Conservation (phyloP, 2,888 invertebrate genomes). For the Holacanthella duospinosa region DNA sequence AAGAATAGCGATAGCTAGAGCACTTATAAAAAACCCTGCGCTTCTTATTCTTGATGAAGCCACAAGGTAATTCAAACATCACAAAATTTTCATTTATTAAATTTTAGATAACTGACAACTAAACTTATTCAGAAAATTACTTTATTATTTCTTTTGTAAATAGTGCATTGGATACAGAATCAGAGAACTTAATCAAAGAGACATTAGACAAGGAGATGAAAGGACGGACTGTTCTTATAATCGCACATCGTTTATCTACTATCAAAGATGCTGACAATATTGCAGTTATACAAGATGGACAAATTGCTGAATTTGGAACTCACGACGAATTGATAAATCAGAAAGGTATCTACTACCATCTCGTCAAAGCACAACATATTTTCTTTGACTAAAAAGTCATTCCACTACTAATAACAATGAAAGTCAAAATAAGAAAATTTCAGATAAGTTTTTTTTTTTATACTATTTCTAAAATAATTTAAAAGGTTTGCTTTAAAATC, state of each 20-base stretch:
- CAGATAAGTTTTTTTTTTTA: no score
- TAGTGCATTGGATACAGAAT: conserved; percentile 84
- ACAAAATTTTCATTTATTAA: conserved; percentile 2
- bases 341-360: conserved; percentile 74
- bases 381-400: conserved; percentile 1
- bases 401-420: no score
- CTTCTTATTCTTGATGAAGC: conserved; percentile 87
- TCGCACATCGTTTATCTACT: conserved; percentile 87
- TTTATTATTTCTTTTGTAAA: no score
- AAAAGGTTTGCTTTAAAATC: not conserved
- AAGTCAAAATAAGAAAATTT: no score
- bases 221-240: conserved; percentile 84
- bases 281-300: conserved; percentile 75
- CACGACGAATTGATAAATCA: conserved; percentile 65
- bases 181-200: conserved; percentile 78
- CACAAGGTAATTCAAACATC: conserved; percentile 70
- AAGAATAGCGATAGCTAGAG: conserved; percentile 86
- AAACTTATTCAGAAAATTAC: not conserved
- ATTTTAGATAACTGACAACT: not conserved
- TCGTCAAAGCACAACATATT: conserved; percentile 48
- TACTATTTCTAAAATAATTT: no score
- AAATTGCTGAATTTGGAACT: conserved; percentile 75
- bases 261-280: conserved; percentile 83
- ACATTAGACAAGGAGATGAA: conserved; percentile 72
- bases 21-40: conserved; percentile 79